These are phyloP conservation scores for Varecia variegata DNA, from an alignment of 2,797 vertebrate species.

Conservation along the genomic window DNA sequence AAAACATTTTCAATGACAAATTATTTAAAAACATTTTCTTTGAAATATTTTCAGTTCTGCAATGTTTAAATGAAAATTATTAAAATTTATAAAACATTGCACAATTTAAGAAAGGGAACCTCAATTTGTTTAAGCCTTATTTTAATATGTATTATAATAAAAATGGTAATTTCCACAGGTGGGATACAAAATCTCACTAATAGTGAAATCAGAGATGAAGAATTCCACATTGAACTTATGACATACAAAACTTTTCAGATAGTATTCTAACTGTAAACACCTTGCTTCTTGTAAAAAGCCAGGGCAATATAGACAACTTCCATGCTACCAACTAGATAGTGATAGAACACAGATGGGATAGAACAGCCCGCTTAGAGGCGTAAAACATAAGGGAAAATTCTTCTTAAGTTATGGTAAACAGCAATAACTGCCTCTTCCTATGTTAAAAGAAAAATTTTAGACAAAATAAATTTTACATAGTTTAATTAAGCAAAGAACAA, in stretches of 20 bases:
- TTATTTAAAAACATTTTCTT: background rate
- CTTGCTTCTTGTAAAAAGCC: background rate
- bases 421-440: background rate
- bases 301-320: background rate
- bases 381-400: background rate
- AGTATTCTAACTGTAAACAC: background rate
- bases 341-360: background rate
- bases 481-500: background rate
- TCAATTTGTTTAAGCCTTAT: background rate
- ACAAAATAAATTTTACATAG: background rate
- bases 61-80: background rate
- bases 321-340: background rate
- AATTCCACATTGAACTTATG: background rate
- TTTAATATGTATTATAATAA: background rate
- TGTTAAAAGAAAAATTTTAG: background rate
- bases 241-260: background rate
- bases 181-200: background rate
- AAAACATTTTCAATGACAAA: background rate
- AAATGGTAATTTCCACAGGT: background rate
- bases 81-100: background rate
- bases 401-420: background rate
- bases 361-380: background rate
- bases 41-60: background rate
- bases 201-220: background rate
- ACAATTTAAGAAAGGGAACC: background rate